Evolutionary conservation across 2,888 invertebrate species (phyloP), one percentile per base, ranked within the genome.

Genomic region (Galeruca laticollis): DNA sequence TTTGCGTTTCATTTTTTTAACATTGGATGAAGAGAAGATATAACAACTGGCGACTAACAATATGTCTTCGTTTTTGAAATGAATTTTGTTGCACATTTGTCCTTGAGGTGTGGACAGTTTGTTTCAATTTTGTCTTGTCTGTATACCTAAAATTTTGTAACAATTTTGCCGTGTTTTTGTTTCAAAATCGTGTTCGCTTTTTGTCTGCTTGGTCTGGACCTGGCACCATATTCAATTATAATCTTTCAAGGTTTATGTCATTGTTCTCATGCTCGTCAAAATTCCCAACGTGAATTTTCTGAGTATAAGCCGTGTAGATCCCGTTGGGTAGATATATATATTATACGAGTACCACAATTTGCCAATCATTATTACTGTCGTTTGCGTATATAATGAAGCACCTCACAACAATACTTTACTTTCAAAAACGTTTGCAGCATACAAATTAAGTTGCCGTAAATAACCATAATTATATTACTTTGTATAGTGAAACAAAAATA

Each of bases 321-420:
- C 18, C 18, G 18, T 47, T 15, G 18, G 8, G 8, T 18, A 47
- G 47, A 47, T 47, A 47, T 47, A 9, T n/a, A 47, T n/a, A n/a
- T n/a, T n/a, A n/a, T 26, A 9, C 47, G 47, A 18, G 18, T 47
- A 47, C 47, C 47, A 9, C 47, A 15, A 47, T 47, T 47, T 18
- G 18, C 18, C 47, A 40, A 40, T 49, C 49, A 49, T 49, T 18
- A 49, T 49, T 49, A 21, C 20, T 21, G 20, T 49, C 49, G 11
- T 49, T 49, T 49, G 18, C 49, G 9, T 49, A 49, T 18, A 49
- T 49, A 49, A 49, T 49, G 15, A 49, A 49, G 49, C 9, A 21
- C 20, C 20, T 5, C 15, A 49, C 49, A 26, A 26, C 52, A 52
- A 13, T 52, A 52, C 21, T 21, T 52, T 5, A 21, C 52, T 26